Evolutionary conservation across 35 echinoderm and acorn worm species (phyloP).

Genomic region (Ophioderma brevispina): DNA sequence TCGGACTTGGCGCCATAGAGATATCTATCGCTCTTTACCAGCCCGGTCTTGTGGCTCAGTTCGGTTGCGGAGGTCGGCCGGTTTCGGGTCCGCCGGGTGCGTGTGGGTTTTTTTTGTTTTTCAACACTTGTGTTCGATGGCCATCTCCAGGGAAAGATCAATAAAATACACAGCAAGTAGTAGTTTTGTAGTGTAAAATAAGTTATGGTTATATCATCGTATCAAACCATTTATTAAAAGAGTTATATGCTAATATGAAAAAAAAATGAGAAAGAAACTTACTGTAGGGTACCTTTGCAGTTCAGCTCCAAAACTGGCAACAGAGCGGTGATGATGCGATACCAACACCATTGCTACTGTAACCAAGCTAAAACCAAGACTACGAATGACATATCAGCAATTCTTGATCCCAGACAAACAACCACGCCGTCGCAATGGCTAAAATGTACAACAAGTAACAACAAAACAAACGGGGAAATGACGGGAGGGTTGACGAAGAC

Average conservation of each 20-base stretch:
- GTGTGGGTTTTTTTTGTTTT: too few relatives aligned
- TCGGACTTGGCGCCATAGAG: too few relatives aligned
- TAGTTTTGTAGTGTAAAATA: background rate
- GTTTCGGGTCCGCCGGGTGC: too few relatives aligned
- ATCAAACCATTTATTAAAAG: too few relatives aligned
- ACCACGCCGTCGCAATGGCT: slow-evolving; percentile 71
- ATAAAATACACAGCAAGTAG: too few relatives aligned
- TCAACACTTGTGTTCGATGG: too few relatives aligned
- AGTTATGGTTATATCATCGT: background rate
- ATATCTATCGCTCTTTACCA: too few relatives aligned
- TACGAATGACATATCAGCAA: slow-evolving; percentile 49
- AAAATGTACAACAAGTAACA: slow-evolving; percentile 40
- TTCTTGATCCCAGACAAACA: slow-evolving; percentile 58
- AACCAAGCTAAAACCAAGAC: slow-evolving; percentile 55
- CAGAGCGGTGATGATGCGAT: slow-evolving; percentile 34
- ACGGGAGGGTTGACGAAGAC: slow-evolving; percentile 67
- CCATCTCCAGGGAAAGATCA: too few relatives aligned
- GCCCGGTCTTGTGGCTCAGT: too few relatives aligned
- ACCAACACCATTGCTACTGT: slow-evolving; percentile 46
- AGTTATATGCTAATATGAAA: too few relatives aligned
- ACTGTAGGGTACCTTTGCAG: slow-evolving; percentile 54
- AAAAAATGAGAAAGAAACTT: background rate
- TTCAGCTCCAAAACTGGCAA: slow-evolving; percentile 38
- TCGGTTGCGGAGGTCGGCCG: too few relatives aligned
- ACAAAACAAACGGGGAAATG: slow-evolving; percentile 49